These are phyloP conservation scores for Urosaurus nigricauda DNA, from an alignment of 2,797 vertebrate genomes.

Conservation along the genomic window DNA sequence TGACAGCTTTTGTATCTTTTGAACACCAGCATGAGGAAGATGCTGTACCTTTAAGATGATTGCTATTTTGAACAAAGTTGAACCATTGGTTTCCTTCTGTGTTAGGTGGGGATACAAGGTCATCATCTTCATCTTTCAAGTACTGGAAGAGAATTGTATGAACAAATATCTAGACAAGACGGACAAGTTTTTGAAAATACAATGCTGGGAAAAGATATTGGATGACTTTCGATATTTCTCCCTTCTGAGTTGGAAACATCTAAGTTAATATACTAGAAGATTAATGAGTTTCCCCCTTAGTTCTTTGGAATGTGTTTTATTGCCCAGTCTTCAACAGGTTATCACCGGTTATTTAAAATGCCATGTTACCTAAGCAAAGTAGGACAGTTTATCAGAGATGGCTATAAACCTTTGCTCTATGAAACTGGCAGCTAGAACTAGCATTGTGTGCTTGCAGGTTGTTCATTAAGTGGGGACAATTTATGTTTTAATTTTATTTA, in stretches of 20 bases:
- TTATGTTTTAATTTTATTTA: background rate
- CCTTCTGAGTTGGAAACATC: constrained; percentile 23
- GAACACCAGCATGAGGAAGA: background rate
- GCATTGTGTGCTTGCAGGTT: background rate
- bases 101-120: constrained; percentile 94
- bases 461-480: constrained; percentile 13
- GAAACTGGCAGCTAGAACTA: background rate
- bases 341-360: background rate
- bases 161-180: constrained; percentile 31
- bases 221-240: background rate
- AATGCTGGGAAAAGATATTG: accelerated
- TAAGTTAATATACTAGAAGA: background rate
- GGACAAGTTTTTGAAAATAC: background rate
- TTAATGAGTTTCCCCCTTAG: background rate
- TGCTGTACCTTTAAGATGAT: constrained; percentile 88
- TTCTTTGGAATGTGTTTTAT: constrained; percentile 26
- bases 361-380: constrained; percentile 17
- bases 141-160: constrained; percentile 82
- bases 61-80: constrained; percentile 90
- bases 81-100: constrained; percentile 97
- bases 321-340: background rate
- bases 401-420: constrained; percentile 11
- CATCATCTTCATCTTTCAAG: constrained; percentile 98
- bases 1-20: background rate
- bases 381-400: constrained; percentile 24